Evolutionary conservation across 2,113 vertebrate species (phyloP).

Genomic region (Siniperca knerii): DNA sequence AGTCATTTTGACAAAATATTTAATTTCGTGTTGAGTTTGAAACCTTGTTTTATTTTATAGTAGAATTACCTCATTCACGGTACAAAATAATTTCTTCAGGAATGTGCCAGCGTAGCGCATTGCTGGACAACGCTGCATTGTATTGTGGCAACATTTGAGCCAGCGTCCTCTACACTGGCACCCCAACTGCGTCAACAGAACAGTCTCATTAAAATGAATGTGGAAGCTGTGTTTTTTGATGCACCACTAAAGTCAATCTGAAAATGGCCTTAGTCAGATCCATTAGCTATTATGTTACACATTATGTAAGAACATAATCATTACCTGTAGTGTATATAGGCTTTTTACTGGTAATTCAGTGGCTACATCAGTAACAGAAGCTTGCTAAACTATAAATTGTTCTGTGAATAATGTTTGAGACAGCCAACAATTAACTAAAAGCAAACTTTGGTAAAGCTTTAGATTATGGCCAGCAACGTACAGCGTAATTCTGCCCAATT

Average conservation of each 20-base stretch:
- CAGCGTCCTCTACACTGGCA: not conserved
- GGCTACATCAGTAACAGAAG: too few relatives aligned
- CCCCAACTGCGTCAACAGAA: not conserved
- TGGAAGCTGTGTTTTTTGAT: not conserved
- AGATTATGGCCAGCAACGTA: too few relatives aligned
- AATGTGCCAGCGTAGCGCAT: not conserved
- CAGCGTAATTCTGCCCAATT: too few relatives aligned
- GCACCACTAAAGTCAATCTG: not conserved
- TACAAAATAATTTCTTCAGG: constrained; percentile 1
- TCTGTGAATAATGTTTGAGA: too few relatives aligned
- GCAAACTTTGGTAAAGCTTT: not conserved
- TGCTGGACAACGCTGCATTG: not conserved
- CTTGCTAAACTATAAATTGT: too few relatives aligned
- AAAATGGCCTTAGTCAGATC: not conserved
- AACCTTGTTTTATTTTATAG: not conserved
- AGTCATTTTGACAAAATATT: not conserved
- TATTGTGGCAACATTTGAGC: not conserved
- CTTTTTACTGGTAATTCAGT: not conserved
- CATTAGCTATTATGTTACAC: not conserved
- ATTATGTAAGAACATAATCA: not conserved
- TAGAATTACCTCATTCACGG: constrained; percentile 1
- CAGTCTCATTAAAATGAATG: not conserved
- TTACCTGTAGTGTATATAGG: not conserved
- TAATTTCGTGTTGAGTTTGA: not conserved
- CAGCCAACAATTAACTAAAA: not conserved